These are phyloP conservation scores for Acanthaster planci DNA, from an alignment of 35 echinoderm and acorn worm species.

Conservation along the genomic window DNA sequence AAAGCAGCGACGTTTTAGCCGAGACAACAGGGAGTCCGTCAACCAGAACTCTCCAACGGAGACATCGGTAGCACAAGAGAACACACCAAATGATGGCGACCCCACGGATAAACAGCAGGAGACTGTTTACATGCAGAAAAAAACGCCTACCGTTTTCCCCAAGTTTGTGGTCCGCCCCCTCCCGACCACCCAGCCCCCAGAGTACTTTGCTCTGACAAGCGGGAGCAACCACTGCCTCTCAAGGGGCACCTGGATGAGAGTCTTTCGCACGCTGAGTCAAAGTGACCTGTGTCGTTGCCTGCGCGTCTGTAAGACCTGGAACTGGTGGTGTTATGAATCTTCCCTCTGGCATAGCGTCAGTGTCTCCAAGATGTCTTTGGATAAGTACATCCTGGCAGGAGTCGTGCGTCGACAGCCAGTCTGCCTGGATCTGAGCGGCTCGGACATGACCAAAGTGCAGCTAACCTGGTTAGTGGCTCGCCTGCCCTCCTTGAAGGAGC, in stretches of 20 bases:
- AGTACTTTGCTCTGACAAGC: conserved; percentile 44
- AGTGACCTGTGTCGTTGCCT: conserved; percentile 69
- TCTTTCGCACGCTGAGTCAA: conserved; percentile 63
- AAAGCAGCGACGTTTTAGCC: neutral
- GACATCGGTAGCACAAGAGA: neutral
- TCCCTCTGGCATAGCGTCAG: conserved; percentile 72
- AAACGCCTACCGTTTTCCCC: conserved; percentile 41
- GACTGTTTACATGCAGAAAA: conserved; percentile 51
- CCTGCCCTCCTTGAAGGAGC: conserved; percentile 67
- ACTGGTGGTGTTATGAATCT: conserved; percentile 87
- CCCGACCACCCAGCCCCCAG: conserved; percentile 68
- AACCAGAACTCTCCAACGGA: neutral
- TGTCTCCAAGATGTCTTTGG: conserved; percentile 46
- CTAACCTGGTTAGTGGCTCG: conserved; percentile 80
- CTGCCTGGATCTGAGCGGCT: conserved; percentile 68
- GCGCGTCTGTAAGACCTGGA: conserved; percentile 94
- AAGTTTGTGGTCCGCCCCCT: conserved; percentile 83
- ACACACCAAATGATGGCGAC: neutral
- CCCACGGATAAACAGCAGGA: conserved; percentile 21
- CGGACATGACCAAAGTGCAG: conserved; percentile 79
- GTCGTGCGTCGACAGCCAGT: conserved; percentile 83
- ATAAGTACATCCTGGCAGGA: conserved; percentile 55
- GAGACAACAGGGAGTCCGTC: neutral
- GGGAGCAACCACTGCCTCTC: conserved; percentile 50
- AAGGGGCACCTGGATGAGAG: conserved; percentile 71